These are phyloP conservation scores for Pristis pectinata DNA, from an alignment of 2,797 vertebrate species.

Conservation along the genomic window DNA sequence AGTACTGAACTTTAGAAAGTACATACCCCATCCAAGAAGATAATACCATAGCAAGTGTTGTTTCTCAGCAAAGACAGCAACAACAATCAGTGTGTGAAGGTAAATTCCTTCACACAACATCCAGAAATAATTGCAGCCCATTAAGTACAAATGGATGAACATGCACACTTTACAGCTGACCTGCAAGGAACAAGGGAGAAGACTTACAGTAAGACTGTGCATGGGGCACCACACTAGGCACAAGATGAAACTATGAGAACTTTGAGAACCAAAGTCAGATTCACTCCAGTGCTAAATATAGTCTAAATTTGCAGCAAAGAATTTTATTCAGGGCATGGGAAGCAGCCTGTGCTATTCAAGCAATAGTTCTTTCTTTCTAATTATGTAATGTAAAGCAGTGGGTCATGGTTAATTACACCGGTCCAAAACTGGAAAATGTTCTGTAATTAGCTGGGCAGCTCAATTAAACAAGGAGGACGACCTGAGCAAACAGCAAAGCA, in stretches of 20 bases:
- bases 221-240: neutral
- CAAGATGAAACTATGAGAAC: neutral
- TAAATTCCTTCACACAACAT: slow-evolving; percentile 98
- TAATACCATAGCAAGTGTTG: slow-evolving; percentile 97
- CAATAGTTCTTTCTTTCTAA: slow-evolving; percentile 19
- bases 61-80: slow-evolving; percentile 95
- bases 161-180: slow-evolving; percentile 86
- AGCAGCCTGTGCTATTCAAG: neutral
- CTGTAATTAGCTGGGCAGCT: neutral
- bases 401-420: neutral
- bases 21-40: slow-evolving; percentile 91
- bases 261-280: slow-evolving; percentile 3
- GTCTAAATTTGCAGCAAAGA: neutral
- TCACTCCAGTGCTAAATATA: neutral
- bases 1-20: neutral
- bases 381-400: neutral
- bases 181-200: slow-evolving; percentile 51
- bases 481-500: neutral
- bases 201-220: neutral
- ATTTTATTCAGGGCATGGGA: neutral
- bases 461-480: slow-evolving; percentile 14
- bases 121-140: slow-evolving; percentile 97
- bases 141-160: slow-evolving; percentile 87
- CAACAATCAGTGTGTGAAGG: slow-evolving; percentile 92
- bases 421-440: neutral